Evolutionary conservation across 2,888 invertebrate genomes (phyloP).

Genomic region (Caenorhabditis sp.): DNA sequence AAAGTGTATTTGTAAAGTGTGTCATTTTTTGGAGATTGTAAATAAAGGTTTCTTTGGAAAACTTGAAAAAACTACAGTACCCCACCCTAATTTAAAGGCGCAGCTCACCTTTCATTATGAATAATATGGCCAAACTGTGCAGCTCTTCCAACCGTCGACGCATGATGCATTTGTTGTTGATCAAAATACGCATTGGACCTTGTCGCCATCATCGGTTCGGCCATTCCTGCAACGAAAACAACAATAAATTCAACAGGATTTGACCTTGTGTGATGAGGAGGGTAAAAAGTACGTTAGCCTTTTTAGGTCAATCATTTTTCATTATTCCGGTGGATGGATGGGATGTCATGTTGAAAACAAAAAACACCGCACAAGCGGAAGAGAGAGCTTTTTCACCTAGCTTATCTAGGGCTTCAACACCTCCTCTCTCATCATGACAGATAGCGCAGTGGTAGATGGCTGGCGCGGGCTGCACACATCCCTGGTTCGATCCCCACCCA

Average conservation of each 20-base stretch:
- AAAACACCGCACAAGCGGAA: no score
- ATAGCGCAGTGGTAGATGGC: no score
- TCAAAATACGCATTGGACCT: background rate
- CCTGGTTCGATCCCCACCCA: no score
- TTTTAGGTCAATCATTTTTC: constrained; percentile 1
- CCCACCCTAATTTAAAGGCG: background rate
- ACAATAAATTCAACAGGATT: background rate
- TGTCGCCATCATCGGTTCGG: background rate
- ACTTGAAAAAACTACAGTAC: background rate
- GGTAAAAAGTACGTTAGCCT: background rate
- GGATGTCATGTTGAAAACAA: no score
- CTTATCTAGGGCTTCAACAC: no score
- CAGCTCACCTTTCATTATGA: constrained; percentile 27
- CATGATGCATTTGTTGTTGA: constrained; percentile 9
- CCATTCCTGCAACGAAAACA: background rate
- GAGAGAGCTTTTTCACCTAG: no score
- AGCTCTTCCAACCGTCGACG: constrained; percentile 26
- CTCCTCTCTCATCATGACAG: no score
- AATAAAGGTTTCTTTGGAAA: constrained; percentile 3
- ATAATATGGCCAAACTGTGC: constrained; percentile 17
- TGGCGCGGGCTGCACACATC: no score
- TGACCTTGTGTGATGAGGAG: background rate
- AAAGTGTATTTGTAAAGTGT: background rate
- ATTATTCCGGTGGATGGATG: background rate
- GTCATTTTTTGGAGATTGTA: constrained; percentile 3